Evolutionary conservation across 2,797 vertebrate species (phyloP).

Genomic region (Rhinogobio ventralis): DNA sequence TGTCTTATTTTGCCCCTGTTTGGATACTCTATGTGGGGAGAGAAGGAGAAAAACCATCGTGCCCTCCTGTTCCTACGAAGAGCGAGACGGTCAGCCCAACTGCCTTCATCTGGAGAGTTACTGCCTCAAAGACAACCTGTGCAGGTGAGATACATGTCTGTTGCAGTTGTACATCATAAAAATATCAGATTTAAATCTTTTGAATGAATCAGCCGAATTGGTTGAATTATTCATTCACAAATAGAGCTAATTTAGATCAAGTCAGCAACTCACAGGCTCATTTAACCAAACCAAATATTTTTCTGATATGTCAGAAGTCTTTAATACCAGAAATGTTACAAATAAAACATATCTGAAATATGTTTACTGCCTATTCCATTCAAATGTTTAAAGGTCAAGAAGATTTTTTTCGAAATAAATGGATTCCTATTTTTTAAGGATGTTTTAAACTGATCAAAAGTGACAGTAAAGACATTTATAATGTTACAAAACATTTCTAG

Average conservation of each 20-base stretch:
- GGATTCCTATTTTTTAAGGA: not conserved
- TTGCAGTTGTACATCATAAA: not conserved
- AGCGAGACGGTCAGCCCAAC: constrained; percentile 80
- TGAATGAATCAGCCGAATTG: not conserved
- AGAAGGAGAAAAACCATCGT: constrained; percentile 93
- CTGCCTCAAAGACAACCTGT: constrained; percentile 87
- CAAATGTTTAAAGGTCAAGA: not conserved
- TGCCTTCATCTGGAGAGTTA: constrained; percentile 86
- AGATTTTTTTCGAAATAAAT: not conserved
- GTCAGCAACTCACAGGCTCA: not conserved
- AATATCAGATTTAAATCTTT: not conserved
- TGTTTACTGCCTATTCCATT: not conserved
- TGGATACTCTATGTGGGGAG: constrained; percentile 87
- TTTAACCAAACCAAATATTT: not conserved
- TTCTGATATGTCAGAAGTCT: not conserved
- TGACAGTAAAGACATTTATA: not conserved
- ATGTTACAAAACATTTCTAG: not conserved
- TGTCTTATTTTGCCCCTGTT: constrained; percentile 91
- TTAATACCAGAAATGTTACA: not conserved
- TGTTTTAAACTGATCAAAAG: not conserved
- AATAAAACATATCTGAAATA: not conserved
- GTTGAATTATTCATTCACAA: not conserved
- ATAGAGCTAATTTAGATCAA: not conserved
- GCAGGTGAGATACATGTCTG: constrained; percentile 81
- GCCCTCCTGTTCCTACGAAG: constrained; percentile 89